Base-by-base conservation (phyloP, 1,140 invertebrate genomes). In the Achroia grisella region DNA sequence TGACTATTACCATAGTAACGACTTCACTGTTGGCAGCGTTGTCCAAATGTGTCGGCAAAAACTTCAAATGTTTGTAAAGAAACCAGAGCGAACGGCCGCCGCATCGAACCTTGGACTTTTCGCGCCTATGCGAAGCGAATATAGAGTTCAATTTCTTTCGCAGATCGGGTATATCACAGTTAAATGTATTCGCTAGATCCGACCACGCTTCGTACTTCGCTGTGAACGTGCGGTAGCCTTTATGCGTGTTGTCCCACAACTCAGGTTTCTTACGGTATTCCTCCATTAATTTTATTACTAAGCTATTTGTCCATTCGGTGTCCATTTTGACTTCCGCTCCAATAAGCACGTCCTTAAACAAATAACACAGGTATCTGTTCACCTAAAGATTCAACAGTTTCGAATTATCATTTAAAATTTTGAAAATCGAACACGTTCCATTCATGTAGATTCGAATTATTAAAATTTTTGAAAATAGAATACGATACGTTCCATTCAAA, bases 71-170 rank as follows among this genome's bases (percentile, higher is more conserved):
- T 0, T 52, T 40, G 14, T 85, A 85, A 15, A 80, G 50, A 48
- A 82, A 85, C 81, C 81, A 85, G 0, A 41, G 60, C 0, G 75
- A 72, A 0, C 45, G 48, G 1, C 56, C 60, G 0, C 77, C 77
- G 4, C 35, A 15, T 0, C 75, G 61, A 4, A 82, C 63, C 41
- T 72, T 79, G 6, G 43, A 43, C 39, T 77, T 80, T 58, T 85
- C 81, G 1, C 81, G 58, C 2, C 81, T 53, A 12, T 82, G 67
- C 9, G 81, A 85, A 0, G 81, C 81, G 36, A 82, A 73, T 2
- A 85, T 55, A 1, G 78, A 82, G 48, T 79, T 79, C 35, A 85
- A 45, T 29, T 85, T 85, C 65, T 75, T 81, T 10, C 63, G 40
- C 42, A 85, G 30, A 35, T 81, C 73, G 0, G 54, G 41, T 2